Percentiles rank a stretch among this genome's conserved stretches.
These are phyloP conservation scores for Drosophila athabasca DNA, from an alignment of 1,140 invertebrate species.

Conservation along the genomic window DNA sequence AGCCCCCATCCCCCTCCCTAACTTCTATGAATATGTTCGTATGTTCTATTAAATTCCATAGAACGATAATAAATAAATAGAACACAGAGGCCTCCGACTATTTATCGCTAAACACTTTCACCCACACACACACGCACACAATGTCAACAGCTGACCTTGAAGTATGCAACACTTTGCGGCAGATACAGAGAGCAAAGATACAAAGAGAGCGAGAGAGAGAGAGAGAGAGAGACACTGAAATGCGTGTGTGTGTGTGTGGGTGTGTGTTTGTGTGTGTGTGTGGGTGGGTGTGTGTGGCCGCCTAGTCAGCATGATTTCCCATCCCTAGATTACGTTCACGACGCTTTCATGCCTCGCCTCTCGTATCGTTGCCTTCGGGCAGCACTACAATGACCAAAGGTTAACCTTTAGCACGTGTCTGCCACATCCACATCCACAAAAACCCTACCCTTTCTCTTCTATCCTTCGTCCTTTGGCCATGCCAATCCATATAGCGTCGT, in stretches of 20 bases:
- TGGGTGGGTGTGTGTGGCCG: slow-evolving; percentile 14
- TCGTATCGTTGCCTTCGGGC: slow-evolving; percentile 23
- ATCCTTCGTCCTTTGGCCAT: slow-evolving; percentile 3
- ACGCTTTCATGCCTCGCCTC: slow-evolving; percentile 41
- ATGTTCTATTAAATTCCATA: too few relatives aligned
- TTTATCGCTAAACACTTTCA: slow-evolving; percentile 26
- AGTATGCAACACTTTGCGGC: slow-evolving; percentile 70
- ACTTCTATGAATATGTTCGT: too few relatives aligned
- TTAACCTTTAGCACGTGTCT: slow-evolving; percentile 75
- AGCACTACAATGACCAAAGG: slow-evolving; percentile 56
- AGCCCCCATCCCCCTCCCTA: too few relatives aligned
- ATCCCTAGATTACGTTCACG: slow-evolving; percentile 59
- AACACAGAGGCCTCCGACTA: slow-evolving; percentile 23
- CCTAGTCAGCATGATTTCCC: slow-evolving; percentile 64
- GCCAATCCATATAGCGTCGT: too few relatives aligned
- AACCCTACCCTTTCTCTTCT: neutral
- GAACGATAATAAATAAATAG: slow-evolving; percentile 27
- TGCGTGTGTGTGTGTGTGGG: neutral
- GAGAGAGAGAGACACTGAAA: neutral
- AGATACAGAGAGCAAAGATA: slow-evolving; percentile 3
- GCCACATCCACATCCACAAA: neutral
- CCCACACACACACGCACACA: slow-evolving; percentile 2
- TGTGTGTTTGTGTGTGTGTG: slow-evolving; percentile 3
- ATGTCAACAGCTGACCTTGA: slow-evolving; percentile 63
- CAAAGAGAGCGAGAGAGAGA: too few relatives aligned